These are phyloP conservation scores for Plutomurus gul DNA, from an alignment of 1,140 invertebrate species.

Conservation along the genomic window DNA sequence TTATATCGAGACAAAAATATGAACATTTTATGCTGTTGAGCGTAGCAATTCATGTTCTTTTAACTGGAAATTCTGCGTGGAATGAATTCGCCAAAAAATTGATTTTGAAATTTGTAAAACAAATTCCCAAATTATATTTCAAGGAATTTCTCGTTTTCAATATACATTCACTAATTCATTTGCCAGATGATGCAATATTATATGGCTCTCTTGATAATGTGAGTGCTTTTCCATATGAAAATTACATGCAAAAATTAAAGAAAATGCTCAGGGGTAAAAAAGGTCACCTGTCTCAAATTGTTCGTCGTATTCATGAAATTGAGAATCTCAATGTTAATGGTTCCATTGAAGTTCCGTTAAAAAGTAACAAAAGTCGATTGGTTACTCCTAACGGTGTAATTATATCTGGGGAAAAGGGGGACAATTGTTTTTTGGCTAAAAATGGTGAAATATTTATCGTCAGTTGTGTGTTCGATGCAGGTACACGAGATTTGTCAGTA, in stretches of 20 bases:
- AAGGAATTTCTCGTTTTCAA: constrained; percentile 56
- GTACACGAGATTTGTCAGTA: too few species aligned
- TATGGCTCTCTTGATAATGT: constrained; percentile 56
- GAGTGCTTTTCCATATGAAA: constrained; percentile 58
- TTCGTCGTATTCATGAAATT: constrained; percentile 10
- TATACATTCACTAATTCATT: constrained; percentile 57
- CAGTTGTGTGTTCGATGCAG: too few species aligned
- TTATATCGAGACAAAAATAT: constrained; percentile 45
- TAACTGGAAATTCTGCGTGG: background rate
- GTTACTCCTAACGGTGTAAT: too few species aligned
- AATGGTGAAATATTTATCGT: too few species aligned
- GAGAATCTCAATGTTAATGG: too few species aligned
- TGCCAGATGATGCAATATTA: constrained; percentile 56
- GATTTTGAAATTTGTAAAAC: constrained; percentile 55
- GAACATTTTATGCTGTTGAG: constrained; percentile 58
- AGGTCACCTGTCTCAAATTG: background rate
- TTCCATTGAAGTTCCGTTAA: too few species aligned
- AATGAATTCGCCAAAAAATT: constrained; percentile 54
- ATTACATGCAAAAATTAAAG: constrained; percentile 55
- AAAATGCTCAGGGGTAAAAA: constrained; percentile 7
- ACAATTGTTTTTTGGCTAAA: too few species aligned
- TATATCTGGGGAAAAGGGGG: too few species aligned
- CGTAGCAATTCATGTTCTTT: constrained; percentile 54
- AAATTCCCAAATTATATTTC: constrained; percentile 54
- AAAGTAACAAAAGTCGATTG: too few species aligned